Base-by-base conservation (phyloP, 2,888 invertebrate genomes). In the Margaritifera margaritifera region DNA sequence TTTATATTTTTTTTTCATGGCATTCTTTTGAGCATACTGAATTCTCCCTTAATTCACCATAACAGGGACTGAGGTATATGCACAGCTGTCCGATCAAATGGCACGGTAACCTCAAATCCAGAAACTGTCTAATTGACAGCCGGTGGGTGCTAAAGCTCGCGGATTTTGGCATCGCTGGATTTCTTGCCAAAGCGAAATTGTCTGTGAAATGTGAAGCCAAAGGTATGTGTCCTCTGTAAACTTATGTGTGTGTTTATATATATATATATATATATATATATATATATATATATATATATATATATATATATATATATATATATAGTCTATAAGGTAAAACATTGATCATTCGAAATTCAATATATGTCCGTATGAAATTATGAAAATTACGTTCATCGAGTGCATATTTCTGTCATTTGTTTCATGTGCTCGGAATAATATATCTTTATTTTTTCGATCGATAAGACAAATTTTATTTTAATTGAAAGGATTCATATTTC, bases 141-240 rank as follows among this genome's bases (percentile, higher is more conserved):
- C 93, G 98, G 79, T 98, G 97, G 97, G 96, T 97, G 71, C 92
- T 98, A 71, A 97, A 97, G 91, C 92, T 98, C 77, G 95, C 97
- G 27, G 97, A 97, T 91, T 97, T 96, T 89, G 96, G 96, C 6
- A 90, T 96, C 76, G 93, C 94, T 1, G 92, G 82, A 8, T 81
- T 90, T 24, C 83, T 86, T 69, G 84, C 84, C 31, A 79, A 81
- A 50, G 76, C 82, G 27, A 86, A 85, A 66, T 69, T 78, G 6
- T 73, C 75, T 31, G 74, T 82, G n/a, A 71, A 80, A 11, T 75
- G 80, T 50, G 80, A 81, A 20, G 93, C 95, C 19, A 93, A 94
- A 91, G 95, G 95, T 94, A 79, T 73, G 72, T 65, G 27, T 31
- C 52, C 4, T 31, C 4, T 55, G 61, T 67, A 57, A 1, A 54